Evolutionary conservation across 1,140 invertebrate genomes (phyloP).

Genomic region (Cataglyphis hispanica): DNA sequence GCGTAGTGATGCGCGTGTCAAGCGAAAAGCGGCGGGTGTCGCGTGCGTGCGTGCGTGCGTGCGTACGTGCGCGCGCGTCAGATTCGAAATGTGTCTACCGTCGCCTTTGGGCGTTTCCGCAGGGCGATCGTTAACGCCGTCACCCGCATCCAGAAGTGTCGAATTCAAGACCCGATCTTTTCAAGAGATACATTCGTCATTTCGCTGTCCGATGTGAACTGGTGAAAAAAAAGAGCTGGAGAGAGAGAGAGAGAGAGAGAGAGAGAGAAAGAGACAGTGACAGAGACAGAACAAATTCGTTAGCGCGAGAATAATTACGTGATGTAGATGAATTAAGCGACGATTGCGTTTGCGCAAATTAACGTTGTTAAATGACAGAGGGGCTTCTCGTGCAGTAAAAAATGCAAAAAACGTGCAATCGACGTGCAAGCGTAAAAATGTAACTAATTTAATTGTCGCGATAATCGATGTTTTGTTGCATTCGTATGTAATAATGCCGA

Average conservation of each 20-base stretch:
- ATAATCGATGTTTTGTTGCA: constrained; percentile 46
- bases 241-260: background rate
- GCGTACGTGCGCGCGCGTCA: constrained; percentile 24
- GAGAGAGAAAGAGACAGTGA: background rate
- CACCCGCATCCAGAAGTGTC: constrained; percentile 44
- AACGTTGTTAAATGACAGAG: constrained; percentile 48
- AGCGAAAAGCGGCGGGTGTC: background rate
- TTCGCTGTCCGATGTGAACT: background rate
- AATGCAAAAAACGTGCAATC: constrained; percentile 31
- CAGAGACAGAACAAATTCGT: background rate
- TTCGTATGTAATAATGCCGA: constrained; percentile 52
- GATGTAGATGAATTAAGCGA: constrained; percentile 43
- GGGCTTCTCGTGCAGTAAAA: background rate
- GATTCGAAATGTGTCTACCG: constrained; percentile 46
- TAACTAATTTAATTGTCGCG: constrained; percentile 55
- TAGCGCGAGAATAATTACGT: constrained; percentile 40
- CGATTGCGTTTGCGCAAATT: constrained; percentile 57
- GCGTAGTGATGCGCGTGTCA: background rate
- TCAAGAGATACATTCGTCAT: background rate
- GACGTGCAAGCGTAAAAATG: constrained; percentile 52
- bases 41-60: background rate
- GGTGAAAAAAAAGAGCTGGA: background rate
- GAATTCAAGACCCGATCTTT: constrained; percentile 53
- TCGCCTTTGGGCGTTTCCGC: constrained; percentile 81
- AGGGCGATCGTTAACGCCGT: constrained; percentile 81